Conservation (phyloP, 2,888 invertebrate genomes). For the Diadegma fenestrale region DNA sequence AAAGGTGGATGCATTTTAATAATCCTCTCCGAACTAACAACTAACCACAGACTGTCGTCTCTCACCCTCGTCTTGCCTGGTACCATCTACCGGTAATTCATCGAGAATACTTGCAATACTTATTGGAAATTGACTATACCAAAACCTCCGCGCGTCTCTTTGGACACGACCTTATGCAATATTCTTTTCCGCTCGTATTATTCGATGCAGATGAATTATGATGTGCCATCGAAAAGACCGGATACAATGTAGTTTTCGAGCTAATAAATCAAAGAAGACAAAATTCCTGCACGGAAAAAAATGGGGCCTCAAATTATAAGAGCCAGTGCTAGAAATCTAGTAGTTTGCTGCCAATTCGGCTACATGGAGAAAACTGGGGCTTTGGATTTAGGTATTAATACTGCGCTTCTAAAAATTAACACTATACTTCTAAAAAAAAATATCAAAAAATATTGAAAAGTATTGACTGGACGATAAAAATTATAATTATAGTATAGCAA, state of each 20-base stretch:
- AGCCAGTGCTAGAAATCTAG: too few species aligned
- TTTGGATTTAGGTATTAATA: too few species aligned
- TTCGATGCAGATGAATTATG: background rate
- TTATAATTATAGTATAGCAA: too few species aligned
- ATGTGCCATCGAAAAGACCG: background rate
- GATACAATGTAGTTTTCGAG: too few species aligned
- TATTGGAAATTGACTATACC: conserved; percentile 47
- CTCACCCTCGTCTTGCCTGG: conserved; percentile 10
- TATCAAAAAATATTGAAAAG: too few species aligned
- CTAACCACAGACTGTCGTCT: conserved; percentile 37
- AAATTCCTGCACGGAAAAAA: background rate
- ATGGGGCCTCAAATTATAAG: too few species aligned
- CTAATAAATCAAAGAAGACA: background rate
- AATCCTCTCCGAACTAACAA: conserved; percentile 58
- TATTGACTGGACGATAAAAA: too few species aligned
- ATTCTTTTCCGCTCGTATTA: background rate
- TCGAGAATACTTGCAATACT: conserved; percentile 54
- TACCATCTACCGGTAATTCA: conserved; percentile 46
- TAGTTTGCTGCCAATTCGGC: too few species aligned
- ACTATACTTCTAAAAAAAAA: too few species aligned
- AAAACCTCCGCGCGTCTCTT: conserved; percentile 27
- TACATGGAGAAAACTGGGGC: too few species aligned
- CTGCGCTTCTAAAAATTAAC: too few species aligned
- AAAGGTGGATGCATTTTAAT: conserved; percentile 64
- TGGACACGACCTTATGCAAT: conserved; percentile 4